Evolutionary conservation across 2,888 invertebrate species (phyloP), one percentile per base, ranked within the genome.

Genomic region (Silvanus unidentatus): DNA sequence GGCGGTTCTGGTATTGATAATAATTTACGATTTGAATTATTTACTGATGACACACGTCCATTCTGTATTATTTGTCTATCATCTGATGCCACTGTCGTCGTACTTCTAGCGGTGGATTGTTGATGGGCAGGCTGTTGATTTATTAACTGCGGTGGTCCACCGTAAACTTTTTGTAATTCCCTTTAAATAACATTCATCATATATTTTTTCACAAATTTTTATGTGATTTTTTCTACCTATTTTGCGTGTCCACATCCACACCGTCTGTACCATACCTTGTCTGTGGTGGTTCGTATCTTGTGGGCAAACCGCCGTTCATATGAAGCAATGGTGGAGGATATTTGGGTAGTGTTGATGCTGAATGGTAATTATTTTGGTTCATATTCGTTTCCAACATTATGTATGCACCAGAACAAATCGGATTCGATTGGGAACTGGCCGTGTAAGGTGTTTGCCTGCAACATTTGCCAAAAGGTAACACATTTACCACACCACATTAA

Each of bases 1-100:
- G 77, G 77, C 53, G 77, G 77, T 64, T 88, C 88, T 13, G 82
- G 77, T 61, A 88, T 86, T 49, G 81, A 77, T 48, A 80, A 82
- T 57, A 88, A 74, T 62, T 81, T 76, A 66, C 80, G 81, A 68
- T 77, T 77, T 40, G 39, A 16, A n/a, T 39, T 42, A 12, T 38
- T 39, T 12, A 16, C 32, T 10, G 45, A 43, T 13, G 46, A 43
- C 12, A 45, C 42, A 39, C 67, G 59, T 15, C 69, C 69, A 54
- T 69, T 70, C 12, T 62, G 54, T 52, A 66, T 52, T 35, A 42
- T 54, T 32, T 54, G 51, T 39, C 61, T 53, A 39, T 64, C 64
- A 27, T 60, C 62, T 2, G 51, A 28, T 11, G 52, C 27, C 48
- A 70, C 42, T 60, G 38, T 68, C 68, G 64, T 57, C 6, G 65